These are phyloP conservation scores for Alces alces DNA, from an alignment of 2,113 vertebrate genomes.

Conservation along the genomic window DNA sequence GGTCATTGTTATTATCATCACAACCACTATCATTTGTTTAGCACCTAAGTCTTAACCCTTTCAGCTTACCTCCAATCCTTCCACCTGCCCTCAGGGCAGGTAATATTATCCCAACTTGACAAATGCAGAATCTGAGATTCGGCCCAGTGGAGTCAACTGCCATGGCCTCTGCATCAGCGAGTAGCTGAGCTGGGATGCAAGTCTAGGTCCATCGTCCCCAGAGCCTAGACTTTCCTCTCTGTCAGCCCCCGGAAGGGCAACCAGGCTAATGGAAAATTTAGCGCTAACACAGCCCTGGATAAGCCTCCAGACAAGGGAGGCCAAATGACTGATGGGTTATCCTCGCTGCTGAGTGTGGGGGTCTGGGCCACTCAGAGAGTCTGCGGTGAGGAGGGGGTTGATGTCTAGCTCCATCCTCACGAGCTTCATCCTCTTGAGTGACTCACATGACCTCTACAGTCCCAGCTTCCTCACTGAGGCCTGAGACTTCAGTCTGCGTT, in stretches of 20 bases:
- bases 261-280: neutral
- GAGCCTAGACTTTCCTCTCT: neutral
- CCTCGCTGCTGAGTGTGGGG: neutral
- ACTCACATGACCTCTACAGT: neutral
- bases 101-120: neutral
- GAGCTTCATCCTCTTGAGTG: neutral
- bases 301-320: neutral
- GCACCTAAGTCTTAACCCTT: neutral
- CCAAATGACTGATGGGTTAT: neutral
- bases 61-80: neutral
- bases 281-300: neutral
- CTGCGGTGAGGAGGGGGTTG: neutral
- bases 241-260: neutral
- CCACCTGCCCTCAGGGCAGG: neutral
- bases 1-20: neutral
- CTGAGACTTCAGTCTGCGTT: neutral
- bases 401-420: neutral
- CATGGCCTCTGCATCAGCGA: neutral
- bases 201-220: neutral
- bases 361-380: neutral
- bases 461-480: neutral
- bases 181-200: neutral
- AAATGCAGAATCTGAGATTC: neutral
- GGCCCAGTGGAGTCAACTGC: neutral
- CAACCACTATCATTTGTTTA: rapidly evolving